These are phyloP conservation scores for Echinometra lucunter DNA, from an alignment of 53 echinoderm and acorn worm genomes.

Conservation along the genomic window DNA sequence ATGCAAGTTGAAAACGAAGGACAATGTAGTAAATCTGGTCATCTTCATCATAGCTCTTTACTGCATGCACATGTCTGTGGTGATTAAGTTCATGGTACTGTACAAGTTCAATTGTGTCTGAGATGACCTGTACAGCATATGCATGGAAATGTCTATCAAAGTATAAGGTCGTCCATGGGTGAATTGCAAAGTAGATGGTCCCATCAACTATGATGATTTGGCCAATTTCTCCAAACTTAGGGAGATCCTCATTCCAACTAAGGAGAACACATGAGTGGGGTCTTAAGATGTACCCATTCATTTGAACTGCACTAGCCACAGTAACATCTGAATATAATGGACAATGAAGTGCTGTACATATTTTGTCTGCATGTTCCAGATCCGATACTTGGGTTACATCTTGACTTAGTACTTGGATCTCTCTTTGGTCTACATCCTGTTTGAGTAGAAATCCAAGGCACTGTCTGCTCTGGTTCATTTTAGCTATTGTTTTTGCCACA, in stretches of 20 bases:
- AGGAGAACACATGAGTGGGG: constrained; percentile 62
- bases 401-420: constrained; percentile 63
- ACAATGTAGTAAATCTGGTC: constrained; percentile 44
- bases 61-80: no score
- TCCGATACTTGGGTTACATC: constrained; percentile 56
- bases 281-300: constrained; percentile 63
- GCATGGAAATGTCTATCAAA: constrained; percentile 69
- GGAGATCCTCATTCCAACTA: constrained; percentile 69
- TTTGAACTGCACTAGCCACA: constrained; percentile 48
- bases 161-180: constrained; percentile 63
- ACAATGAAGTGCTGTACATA: constrained; percentile 46
- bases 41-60: constrained; percentile 58
- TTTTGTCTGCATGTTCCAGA: constrained; percentile 63
- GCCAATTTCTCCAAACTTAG: constrained; percentile 67
- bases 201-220: constrained; percentile 62
- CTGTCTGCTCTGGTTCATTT: constrained; percentile 61
- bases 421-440: constrained; percentile 60
- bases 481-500: constrained; percentile 71
- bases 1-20: background rate
- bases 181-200: constrained; percentile 46
- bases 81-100: no score
- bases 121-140: constrained; percentile 22
- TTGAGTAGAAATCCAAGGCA: constrained; percentile 53
- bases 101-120: no score
- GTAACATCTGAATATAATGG: constrained; percentile 54